Base-by-base conservation (phyloP, 2,113 vertebrate genomes). In the Serilophus lunatus region DNA sequence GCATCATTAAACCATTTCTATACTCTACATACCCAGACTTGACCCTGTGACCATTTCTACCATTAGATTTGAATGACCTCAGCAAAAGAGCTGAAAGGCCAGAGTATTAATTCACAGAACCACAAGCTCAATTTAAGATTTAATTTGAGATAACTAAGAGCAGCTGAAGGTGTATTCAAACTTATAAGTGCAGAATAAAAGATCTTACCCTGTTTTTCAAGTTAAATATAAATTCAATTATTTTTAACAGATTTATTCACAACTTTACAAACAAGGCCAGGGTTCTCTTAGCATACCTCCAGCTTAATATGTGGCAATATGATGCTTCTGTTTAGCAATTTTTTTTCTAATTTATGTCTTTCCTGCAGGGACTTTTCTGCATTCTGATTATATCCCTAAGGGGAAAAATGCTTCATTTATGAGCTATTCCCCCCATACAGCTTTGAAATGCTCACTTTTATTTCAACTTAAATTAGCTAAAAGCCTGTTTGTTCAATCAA, bases 81-180 rank as follows among this genome's bases (percentile, higher is more conserved):
- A 97, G 97, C 97, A 96, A 97, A 97, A 85, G 93, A 97, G 97
- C 97, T 98, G 97, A 98, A 98, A 98, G 97, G 97, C 97, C 88
- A 84, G 83, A 94, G 97, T 97, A 98, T 98, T 98, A 98, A 98
- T 98, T 98, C 98, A 98, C 96, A 94, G 97, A 98, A 97, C 97
- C 98, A 97, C 97, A 97, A 97, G 97, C 97, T 98, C 98, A 98
- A 98, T 98, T 98, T 98, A 98, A 98, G 98, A 98, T 98, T 98
- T 98, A 98, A 98, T 98, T 98, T 98, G 98, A 98, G 98, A 98
- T 98, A 98, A 98, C 97, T 93, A 98, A 97, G 97, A 98, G 97
- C 97, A 97, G 96, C 96, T 92, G 97, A 98, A 98, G 98, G 97
- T 98, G 97, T 98, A 98, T 98, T 98, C 97, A 98, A 98, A 98